These are phyloP conservation scores for Nemotelus nigrinus DNA, from an alignment of 2,888 invertebrate genomes.

Conservation along the genomic window DNA sequence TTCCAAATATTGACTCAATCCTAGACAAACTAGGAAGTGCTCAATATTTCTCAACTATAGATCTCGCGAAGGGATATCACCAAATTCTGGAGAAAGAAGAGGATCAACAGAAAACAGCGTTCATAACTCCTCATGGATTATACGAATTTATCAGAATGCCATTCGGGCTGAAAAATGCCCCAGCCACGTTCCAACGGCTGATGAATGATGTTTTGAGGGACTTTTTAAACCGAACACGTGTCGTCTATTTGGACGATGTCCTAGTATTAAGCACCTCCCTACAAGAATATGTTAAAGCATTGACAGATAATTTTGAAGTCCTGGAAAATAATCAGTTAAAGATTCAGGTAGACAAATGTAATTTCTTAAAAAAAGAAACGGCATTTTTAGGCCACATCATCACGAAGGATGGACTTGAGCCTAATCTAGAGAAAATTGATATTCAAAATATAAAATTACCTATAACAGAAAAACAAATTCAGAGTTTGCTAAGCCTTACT, in stretches of 20 bases:
- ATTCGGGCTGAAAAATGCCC: constrained; percentile 10
- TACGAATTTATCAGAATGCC: constrained; percentile 1
- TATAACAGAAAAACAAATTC: neutral
- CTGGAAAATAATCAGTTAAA: neutral
- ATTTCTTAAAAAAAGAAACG: neutral
- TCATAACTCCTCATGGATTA: constrained; percentile 9
- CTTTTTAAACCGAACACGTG: neutral
- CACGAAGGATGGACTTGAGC: neutral
- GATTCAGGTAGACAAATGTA: neutral
- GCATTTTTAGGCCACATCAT: neutral
- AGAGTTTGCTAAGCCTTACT: neutral
- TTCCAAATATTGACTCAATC: no score
- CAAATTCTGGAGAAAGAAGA: no score
- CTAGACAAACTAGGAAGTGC: no score
- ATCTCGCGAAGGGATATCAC: no score
- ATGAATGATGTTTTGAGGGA: no score
- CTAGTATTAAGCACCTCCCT: neutral
- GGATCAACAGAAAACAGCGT: neutral
- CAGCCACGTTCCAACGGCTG: neutral
- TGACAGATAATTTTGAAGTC: neutral
- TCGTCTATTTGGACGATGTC: constrained; percentile 3
- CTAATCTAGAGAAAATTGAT: neutral
- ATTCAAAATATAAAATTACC: neutral
- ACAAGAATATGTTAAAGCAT: neutral
- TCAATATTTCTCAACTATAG: no score